Base-by-base conservation (phyloP, 2,797 vertebrate species). In the Tympanoctomys barrerae region DNA sequence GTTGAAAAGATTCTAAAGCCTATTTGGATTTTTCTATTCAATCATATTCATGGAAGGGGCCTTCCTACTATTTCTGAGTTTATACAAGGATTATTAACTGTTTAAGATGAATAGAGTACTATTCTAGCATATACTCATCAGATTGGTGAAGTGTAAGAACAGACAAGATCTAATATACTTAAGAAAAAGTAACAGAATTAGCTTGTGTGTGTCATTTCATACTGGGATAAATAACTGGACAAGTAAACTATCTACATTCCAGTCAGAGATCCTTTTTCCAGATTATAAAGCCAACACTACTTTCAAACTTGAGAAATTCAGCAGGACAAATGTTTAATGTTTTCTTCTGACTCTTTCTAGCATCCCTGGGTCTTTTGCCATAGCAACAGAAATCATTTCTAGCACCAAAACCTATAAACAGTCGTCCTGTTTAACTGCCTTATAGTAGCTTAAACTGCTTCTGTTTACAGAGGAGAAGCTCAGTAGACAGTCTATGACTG, bases 291-390 rank as follows among this genome's bases (percentile, higher is more conserved):
- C 31, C 82, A 96, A 96, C 92, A 91, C 86, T 96, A 82, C 90
- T 97, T 97, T 96, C 94, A 88, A 86, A 95, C 87, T 95, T 92
- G 70, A n/a, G 26, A 80, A 96, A 95, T 70, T 88, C 22, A 94
- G 24, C 61, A 95, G 66, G 80, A 77, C 97, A 97, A 95, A 94
- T 14, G 86, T 96, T 98, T 98, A 95, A 93, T 14, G 86, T 96
- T 98, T 98, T 97, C 84, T 97, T 97, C 94, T 79, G 1, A 70
- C 59, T 92, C 49, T 96, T 94, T 90, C 64, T 85, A 93, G 93
- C 95, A 66, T 26, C 19, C 80, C 68, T 91, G 70, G 93, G 97
- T 90, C 64, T 54, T 92, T 49, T 83, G 86, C 96, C 95, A 94
- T 36, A 59, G 68, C 59, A 87, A 95, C 7, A 81, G 13, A 71